A percentile compares a stretch with the other conserved stretches of the same genome.
Conservation (phyloP, 2,113 vertebrate genomes). For the Accipiter virgatus region DNA sequence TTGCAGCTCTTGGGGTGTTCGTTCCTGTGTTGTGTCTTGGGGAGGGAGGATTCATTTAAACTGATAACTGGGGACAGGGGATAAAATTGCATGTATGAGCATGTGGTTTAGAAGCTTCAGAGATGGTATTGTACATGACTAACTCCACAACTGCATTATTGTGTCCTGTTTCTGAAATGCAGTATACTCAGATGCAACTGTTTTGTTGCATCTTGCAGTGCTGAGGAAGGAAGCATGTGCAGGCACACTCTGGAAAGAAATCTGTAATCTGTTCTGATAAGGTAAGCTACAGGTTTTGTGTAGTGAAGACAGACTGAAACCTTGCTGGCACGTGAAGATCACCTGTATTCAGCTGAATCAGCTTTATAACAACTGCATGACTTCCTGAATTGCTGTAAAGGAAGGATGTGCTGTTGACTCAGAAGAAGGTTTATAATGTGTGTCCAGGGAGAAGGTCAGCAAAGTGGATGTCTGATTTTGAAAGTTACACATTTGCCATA, state of each 20-base stretch:
- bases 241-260: neutral
- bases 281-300: accelerated
- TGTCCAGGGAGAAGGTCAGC: neutral
- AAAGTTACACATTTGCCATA: accelerated
- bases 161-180: neutral
- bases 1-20: neutral
- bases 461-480: neutral
- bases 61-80: neutral
- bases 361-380: neutral
- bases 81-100: neutral
- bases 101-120: neutral
- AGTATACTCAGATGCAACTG: accelerated
- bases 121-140: accelerated
- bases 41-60: neutral
- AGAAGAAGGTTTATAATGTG: neutral
- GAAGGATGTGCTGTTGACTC: slow-evolving; percentile 32
- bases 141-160: neutral
- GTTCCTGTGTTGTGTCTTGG: neutral
- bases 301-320: neutral
- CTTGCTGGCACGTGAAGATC: neutral
- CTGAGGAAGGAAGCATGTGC: neutral
- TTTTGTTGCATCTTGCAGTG: neutral
- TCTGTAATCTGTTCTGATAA: neutral
- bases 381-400: neutral
- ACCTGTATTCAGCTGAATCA: neutral